phyloP scores from a whole-genome alignment of 2,113 vertebrate species.

The Tichodroma muraria region DNA sequence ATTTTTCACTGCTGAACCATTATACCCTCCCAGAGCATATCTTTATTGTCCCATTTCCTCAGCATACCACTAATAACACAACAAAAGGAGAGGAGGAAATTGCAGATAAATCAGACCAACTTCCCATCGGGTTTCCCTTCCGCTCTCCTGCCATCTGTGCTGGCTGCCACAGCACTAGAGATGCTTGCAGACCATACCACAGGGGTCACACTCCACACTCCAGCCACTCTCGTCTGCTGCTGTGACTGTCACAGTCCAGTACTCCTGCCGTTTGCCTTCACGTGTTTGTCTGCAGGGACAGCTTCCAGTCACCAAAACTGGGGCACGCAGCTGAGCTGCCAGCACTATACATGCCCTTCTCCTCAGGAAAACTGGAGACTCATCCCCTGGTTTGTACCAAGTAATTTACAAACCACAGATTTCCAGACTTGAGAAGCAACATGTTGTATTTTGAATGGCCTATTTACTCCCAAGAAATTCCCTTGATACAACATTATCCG shows the following conservation, averaged over 20 bases:
- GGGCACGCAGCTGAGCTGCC: background rate
- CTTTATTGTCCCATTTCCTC: background rate
- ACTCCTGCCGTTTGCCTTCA: background rate
- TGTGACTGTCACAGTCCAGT: background rate
- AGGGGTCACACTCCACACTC: background rate
- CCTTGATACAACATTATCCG: background rate
- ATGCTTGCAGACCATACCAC: background rate
- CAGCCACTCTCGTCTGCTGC: background rate
- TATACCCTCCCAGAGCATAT: background rate
- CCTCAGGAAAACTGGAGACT: background rate
- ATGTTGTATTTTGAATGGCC: background rate
- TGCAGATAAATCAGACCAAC: background rate
- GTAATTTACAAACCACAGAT: background rate
- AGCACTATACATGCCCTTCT: background rate
- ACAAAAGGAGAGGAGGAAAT: background rate
- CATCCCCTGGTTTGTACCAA: background rate
- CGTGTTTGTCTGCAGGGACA: accelerated
- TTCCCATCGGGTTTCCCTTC: background rate
- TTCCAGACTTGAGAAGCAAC: background rate
- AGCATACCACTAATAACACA: background rate
- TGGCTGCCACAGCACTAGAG: background rate
- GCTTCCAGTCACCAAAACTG: background rate
- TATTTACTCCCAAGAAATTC: background rate
- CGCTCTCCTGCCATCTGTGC: background rate
- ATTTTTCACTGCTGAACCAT: slow-evolving; percentile 9